These are phyloP conservation scores for Coreoperca whiteheadi DNA, from an alignment of 2,113 vertebrate genomes.

Conservation along the genomic window DNA sequence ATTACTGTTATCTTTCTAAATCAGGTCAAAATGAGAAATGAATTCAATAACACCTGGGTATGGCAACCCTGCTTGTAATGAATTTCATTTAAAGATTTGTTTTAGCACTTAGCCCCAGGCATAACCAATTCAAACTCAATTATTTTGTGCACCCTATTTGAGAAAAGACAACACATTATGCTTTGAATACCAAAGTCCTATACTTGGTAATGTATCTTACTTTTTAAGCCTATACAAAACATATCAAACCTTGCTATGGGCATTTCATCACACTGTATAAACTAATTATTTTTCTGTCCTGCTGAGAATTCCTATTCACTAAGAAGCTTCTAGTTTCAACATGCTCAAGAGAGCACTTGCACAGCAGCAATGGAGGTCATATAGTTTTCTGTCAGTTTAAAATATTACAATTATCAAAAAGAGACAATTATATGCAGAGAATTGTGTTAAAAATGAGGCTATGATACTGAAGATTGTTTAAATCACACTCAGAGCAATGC, in stretches of 20 bases:
- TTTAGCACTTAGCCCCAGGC: constrained; percentile 86
- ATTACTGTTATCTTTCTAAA: constrained; percentile 83
- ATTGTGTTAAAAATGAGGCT: constrained; percentile 44
- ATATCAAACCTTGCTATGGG: constrained; percentile 43
- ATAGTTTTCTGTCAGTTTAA: constrained; percentile 50
- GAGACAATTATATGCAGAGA: constrained; percentile 45
- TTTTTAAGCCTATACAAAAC: constrained; percentile 56
- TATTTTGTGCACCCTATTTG: constrained; percentile 79
- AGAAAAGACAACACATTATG: constrained; percentile 81
- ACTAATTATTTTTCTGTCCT: constrained; percentile 54
- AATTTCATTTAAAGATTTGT: constrained; percentile 87
- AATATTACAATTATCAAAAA: constrained; percentile 51
- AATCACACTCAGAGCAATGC: constrained; percentile 59
- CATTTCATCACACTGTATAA: constrained; percentile 47
- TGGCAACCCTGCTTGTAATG: constrained; percentile 82
- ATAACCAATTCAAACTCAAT: constrained; percentile 87
- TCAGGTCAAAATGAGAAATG: constrained; percentile 86
- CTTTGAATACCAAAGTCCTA: constrained; percentile 74
- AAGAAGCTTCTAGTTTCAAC: constrained; percentile 29
- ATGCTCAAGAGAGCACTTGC: constrained; percentile 31
- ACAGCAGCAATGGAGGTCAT: constrained; percentile 41
- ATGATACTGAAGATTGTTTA: constrained; percentile 55
- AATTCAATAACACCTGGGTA: constrained; percentile 85
- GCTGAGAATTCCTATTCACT: constrained; percentile 58
- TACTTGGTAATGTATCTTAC: constrained; percentile 62